These are phyloP conservation scores for Aromia moschata DNA, from an alignment of 2,888 invertebrate genomes.

Conservation along the genomic window DNA sequence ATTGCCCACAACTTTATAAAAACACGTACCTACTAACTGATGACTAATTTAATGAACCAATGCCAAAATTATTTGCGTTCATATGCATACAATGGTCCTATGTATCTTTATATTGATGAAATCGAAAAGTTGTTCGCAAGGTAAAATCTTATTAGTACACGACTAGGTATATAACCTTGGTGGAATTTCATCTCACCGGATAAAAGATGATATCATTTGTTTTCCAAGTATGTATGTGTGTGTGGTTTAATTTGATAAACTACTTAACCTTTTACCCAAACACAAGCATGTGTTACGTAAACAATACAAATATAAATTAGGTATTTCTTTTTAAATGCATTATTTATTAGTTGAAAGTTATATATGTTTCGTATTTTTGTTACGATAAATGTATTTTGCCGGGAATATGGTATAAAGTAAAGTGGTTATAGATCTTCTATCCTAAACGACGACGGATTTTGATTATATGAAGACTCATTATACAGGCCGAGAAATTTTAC, in stretches of 20 bases:
- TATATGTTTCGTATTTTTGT: too few relatives aligned
- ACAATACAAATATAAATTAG: background rate
- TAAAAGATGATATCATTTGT: conserved; percentile 21
- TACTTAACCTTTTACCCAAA: conserved; percentile 7
- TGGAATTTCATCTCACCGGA: conserved; percentile 19
- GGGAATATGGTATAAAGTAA: too few relatives aligned
- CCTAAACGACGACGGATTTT: too few relatives aligned
- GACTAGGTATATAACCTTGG: conserved; percentile 14
- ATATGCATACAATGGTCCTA: conserved; percentile 17
- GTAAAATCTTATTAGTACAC: conserved; percentile 19
- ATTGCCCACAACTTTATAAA: background rate
- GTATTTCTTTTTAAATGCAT: too few relatives aligned
- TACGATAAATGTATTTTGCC: too few relatives aligned
- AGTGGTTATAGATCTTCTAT: too few relatives aligned
- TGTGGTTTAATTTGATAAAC: conserved; percentile 10
- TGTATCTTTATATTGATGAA: background rate
- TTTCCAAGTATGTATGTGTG: conserved; percentile 11
- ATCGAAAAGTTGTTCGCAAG: conserved; percentile 13
- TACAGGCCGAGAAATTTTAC: too few relatives aligned
- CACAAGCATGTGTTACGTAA: too few relatives aligned
- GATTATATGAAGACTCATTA: too few relatives aligned
- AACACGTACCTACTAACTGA: background rate
- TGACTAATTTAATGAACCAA: background rate
- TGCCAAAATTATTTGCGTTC: conserved; percentile 18
- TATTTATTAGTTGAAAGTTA: too few relatives aligned